Evolutionary conservation across 2,888 invertebrate genomes (phyloP), one percentile per base, ranked within the genome.

Genomic region (Liopterus haemorrhoidalis): DNA sequence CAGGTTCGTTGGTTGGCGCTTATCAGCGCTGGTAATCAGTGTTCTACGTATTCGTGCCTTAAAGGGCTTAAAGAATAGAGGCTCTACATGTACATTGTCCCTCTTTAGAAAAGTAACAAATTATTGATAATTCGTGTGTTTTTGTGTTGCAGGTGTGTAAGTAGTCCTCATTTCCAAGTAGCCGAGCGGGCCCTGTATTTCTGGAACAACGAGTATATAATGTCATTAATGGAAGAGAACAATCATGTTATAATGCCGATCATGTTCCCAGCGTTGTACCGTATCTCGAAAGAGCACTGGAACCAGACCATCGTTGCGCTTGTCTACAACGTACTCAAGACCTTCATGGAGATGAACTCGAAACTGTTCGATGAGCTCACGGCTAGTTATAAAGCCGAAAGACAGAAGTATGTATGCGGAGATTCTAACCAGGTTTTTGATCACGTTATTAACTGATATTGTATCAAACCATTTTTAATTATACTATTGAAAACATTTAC

Each of bases 311-410:
- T 99, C 63, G 92, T 99, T 59, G 96, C 96, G 50, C 83, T 99
- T 62, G 96, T 99, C 61, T 99, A 99, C 76, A 99, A 99, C 73
- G 99, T 99, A 66, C 85, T 99, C 64, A 99, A 99, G 75, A 87
- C 97, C 46, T 99, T 99, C 74, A 99, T 99, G 99, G 99, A 99
- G 73, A 99, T 99, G 97, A 99, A 99, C 78, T 95, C 95, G 66
- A 96, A 95, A 72, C 79, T 99, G 57, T 99, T 99, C 67, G 99
- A 99, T 70, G 97, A 99, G 75, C 81, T 99, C 69, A 92, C 97
- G 65, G 87, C 94, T 64, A 92, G 92, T 73, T 99, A 97, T 75
- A 99, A 99, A 76, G 89, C 93, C 64, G 97, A 99, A 74, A 78
- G 96, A 73, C 96, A 96, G 81, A 96, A 94, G 97, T 97, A 72